Percentiles rank a stretch among this genome's conserved stretches.
phyloP scores from a whole-genome alignment of 23 tunicate genomes.

The Ciona savignyi region DNA sequence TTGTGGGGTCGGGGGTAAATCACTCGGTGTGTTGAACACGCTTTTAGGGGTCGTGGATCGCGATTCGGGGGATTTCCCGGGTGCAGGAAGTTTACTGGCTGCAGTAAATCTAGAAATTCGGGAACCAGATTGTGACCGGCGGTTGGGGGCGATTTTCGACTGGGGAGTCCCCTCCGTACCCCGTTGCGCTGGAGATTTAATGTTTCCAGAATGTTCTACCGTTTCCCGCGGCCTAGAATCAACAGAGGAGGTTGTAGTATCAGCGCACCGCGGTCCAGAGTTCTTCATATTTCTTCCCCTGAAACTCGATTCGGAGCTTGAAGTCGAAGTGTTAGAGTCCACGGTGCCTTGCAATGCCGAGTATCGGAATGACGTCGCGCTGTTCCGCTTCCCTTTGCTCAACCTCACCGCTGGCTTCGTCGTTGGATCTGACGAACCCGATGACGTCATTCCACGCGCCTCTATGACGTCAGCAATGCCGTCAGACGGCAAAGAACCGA shows the following conservation, averaged over 20 bases:
- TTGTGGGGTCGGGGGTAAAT: background rate
- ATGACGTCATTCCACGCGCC: slow-evolving; percentile 15
- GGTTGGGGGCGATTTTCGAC: background rate
- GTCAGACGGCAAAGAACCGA: slow-evolving; percentile 51
- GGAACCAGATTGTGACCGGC: slow-evolving; percentile 16
- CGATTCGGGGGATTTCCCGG: slow-evolving; percentile 1
- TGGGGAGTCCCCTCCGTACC: background rate
- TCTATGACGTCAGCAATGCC: slow-evolving; percentile 33
- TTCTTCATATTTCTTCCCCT: slow-evolving; percentile 3
- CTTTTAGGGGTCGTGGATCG: slow-evolving; percentile 1
- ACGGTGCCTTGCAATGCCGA: slow-evolving; percentile 6
- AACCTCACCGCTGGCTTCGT: slow-evolving; percentile 8
- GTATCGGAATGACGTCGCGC: slow-evolving; percentile 11
- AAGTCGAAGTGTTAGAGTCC: slow-evolving; percentile 12
- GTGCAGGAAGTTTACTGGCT: slow-evolving; percentile 13
- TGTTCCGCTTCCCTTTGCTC: slow-evolving; percentile 20
- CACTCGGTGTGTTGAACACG: background rate
- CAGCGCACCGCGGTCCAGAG: background rate
- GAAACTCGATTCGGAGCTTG: slow-evolving; percentile 11
- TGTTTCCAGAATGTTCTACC: background rate
- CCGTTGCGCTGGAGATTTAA: background rate
- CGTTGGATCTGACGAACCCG: slow-evolving; percentile 14
- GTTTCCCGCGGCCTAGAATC: background rate
- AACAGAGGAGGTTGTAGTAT: background rate
- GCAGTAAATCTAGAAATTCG: slow-evolving; percentile 13